Base-by-base conservation (phyloP, 2,888 invertebrate genomes). In the Dyspetes luteomarginatus region DNA sequence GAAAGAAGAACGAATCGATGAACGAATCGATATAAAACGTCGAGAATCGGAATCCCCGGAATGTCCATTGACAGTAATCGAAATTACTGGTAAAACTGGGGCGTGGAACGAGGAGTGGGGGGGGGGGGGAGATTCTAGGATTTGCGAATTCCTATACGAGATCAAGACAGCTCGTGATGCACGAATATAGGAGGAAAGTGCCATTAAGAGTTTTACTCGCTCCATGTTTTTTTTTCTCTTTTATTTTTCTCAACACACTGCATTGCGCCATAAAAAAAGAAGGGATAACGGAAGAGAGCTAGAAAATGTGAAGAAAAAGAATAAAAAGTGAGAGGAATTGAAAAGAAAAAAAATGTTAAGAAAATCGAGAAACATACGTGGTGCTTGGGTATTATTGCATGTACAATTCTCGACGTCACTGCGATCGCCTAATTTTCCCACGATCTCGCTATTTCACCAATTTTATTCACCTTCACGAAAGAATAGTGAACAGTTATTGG, bases 61-160 rank as follows among this genome's bases (percentile, higher is more conserved):
- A 85, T 85, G 83, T 76, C 77, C 67, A 75, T 78, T 64, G 82
- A 82, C 81, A 83, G 85, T 87, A 89, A 89, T 89, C 85, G 85
- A 88, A 88, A 89, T 89, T 86, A 85, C 84, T 83, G 73, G n/a
- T n/a, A n/a, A n/a, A n/a, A n/a, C n/a, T n/a, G n/a, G n/a, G n/a
- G n/a, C n/a, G n/a, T n/a, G n/a, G n/a, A n/a, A n/a, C n/a, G n/a
- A n/a, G n/a, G n/a, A n/a, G n/a, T n/a, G n/a, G n/a, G n/a, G 45
- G 22, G 50, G 7, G 17, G 17, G 41, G 30, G 30, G 22, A 41
- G 28, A 88, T 89, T 88, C 85, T 67, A 65, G 85, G 82, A 85
- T 85, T 83, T 84, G 80, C 82, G 81, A 83, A 84, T 85, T 85
- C 82, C 80, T 68, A 45, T 75, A 60, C 73, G 78, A 50, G 55